phyloP scores from a whole-genome alignment of 1,140 invertebrate genomes.

The Neotoxoptera formosana region DNA sequence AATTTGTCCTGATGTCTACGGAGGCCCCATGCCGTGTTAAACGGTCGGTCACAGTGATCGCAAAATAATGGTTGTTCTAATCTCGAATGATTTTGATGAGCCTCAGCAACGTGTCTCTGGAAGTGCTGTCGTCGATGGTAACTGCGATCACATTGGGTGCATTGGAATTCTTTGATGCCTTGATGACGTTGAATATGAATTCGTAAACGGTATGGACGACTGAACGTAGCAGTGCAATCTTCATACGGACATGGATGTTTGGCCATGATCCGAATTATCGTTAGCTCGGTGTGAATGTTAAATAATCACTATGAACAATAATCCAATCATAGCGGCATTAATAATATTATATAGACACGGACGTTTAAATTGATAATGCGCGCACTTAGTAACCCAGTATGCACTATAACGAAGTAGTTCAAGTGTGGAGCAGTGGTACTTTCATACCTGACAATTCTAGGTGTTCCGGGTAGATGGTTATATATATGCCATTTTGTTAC shows the following conservation, averaged over 20 bases:
- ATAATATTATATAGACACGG: no score
- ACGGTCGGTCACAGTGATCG: slow-evolving; percentile 28
- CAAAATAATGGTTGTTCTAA: slow-evolving; percentile 4
- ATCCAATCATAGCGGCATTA: background rate
- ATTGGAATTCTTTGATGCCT: slow-evolving; percentile 41
- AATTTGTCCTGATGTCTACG: slow-evolving; percentile 21
- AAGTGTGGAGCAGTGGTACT: no score
- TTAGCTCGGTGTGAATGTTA: background rate
- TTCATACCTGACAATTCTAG: no score
- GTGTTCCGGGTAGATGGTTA: no score
- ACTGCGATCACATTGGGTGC: background rate
- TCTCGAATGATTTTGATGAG: slow-evolving; percentile 26
- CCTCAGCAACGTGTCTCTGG: background rate
- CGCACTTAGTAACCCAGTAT: no score
- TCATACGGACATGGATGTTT: slow-evolving; percentile 31
- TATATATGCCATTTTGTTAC: no score
- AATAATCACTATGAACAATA: background rate
- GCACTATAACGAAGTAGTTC: no score
- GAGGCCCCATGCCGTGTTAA: slow-evolving; percentile 39
- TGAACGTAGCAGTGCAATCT: slow-evolving; percentile 21
- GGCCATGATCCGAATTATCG: background rate
- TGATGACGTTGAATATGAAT: slow-evolving; percentile 35
- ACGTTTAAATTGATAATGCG: no score
- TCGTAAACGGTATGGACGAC: slow-evolving; percentile 25
- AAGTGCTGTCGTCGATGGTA: slow-evolving; percentile 39